Conservation (phyloP, 2,113 vertebrate species). For the Ammodytes marinus region DNA sequence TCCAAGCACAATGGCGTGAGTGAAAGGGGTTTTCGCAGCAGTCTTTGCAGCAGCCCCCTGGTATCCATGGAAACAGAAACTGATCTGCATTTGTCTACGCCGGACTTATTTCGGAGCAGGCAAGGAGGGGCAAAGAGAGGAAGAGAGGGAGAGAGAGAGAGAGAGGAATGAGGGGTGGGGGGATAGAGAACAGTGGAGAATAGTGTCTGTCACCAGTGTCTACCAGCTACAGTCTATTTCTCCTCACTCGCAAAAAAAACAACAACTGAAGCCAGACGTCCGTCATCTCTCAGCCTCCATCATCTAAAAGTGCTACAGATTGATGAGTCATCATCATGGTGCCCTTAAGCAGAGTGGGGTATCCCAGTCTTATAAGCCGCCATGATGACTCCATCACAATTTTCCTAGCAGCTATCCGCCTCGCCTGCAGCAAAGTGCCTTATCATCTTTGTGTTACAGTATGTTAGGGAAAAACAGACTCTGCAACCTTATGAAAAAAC, state of each 20-base stretch:
- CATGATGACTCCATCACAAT: constrained; percentile 7
- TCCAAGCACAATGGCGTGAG: constrained; percentile 85
- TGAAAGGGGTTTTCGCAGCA: constrained; percentile 82
- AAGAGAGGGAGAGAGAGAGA: constrained; percentile 3
- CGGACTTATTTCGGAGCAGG: constrained; percentile 27
- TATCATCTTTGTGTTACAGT: constrained; percentile 29
- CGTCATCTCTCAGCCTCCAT: constrained; percentile 43
- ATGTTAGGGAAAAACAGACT: constrained; percentile 19
- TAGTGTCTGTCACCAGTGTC: constrained; percentile 62
- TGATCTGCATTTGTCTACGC: constrained; percentile 77
- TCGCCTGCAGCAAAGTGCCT: constrained; percentile 13
- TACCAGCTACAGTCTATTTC: constrained; percentile 17
- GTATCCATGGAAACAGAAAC: constrained; percentile 88
- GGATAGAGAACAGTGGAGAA: constrained; percentile 18
- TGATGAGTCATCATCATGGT: constrained; percentile 73
- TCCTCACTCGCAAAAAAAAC: constrained; percentile 19
- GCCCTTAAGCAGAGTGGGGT: constrained; percentile 45
- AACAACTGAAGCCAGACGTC: constrained; percentile 27
- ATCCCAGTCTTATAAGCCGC: constrained; percentile 36
- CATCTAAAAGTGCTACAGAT: constrained; percentile 23
- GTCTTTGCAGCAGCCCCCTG: constrained; percentile 79
- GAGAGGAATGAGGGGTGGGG: constrained; percentile 3
- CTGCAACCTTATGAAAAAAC: background rate
- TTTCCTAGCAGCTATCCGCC: background rate
- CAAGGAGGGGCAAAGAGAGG: constrained; percentile 16